A percentile compares a stretch with the other conserved stretches of the same genome.
Conservation (phyloP, 2,888 invertebrate species). For the Diloba caeruleocephala region DNA sequence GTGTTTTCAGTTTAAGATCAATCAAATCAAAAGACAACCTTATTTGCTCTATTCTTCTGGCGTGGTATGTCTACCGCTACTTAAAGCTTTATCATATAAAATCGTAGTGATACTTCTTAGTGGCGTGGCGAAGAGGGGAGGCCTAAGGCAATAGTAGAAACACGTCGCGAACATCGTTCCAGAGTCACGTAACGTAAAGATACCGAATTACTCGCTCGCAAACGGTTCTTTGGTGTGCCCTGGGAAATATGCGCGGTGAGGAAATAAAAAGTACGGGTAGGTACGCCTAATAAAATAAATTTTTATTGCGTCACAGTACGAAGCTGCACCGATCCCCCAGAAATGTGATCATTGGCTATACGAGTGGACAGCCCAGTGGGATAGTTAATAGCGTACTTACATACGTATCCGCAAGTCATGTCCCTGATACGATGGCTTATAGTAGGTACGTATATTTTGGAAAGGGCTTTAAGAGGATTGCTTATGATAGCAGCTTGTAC, state of each 20-base stretch:
- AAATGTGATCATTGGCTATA: slow-evolving; percentile 38
- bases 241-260: slow-evolving; percentile 74
- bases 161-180: slow-evolving; percentile 80
- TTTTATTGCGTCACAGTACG: slow-evolving; percentile 63
- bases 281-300: slow-evolving; percentile 65
- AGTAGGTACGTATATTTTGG: slow-evolving; percentile 40
- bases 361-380: slow-evolving; percentile 31
- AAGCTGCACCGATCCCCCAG: slow-evolving; percentile 42
- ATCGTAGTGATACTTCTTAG: slow-evolving; percentile 81
- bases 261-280: slow-evolving; percentile 62
- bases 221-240: slow-evolving; percentile 79
- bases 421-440: slow-evolving; percentile 41
- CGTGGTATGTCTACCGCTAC: slow-evolving; percentile 41
- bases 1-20: too few species aligned
- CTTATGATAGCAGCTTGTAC: slow-evolving; percentile 17
- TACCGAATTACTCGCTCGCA: slow-evolving; percentile 80
- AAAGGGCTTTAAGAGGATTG: slow-evolving; percentile 37
- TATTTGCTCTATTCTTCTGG: slow-evolving; percentile 6
- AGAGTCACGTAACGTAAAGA: slow-evolving; percentile 82
- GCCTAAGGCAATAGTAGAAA: slow-evolving; percentile 79
- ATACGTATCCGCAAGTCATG: slow-evolving; percentile 29
- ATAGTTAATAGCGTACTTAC: slow-evolving; percentile 47
- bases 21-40: too few species aligned
- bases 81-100: slow-evolving; percentile 69
- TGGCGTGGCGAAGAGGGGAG: slow-evolving; percentile 74